phyloP scores from a whole-genome alignment of 2,113 vertebrate species.

The Geococcyx californianus region DNA sequence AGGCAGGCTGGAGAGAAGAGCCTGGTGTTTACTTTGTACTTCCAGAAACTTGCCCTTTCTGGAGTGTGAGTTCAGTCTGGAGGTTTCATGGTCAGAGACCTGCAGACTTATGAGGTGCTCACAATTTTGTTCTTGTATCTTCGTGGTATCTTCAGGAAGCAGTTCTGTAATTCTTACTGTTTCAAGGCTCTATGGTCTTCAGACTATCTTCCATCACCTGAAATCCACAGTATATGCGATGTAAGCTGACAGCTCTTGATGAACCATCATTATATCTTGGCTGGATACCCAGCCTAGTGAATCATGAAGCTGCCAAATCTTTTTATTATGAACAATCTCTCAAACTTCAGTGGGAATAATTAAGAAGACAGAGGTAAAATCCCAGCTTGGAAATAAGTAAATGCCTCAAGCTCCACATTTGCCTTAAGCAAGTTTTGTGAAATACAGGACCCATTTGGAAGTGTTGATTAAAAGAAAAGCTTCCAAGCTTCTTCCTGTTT shows the following conservation, averaged over 20 bases:
- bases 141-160: neutral
- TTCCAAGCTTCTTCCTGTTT: neutral
- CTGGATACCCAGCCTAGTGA: constrained; percentile 47
- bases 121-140: neutral
- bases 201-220: neutral
- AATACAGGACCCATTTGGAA: neutral
- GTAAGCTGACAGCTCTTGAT: constrained; percentile 43
- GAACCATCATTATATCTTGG: constrained; percentile 62
- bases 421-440: neutral
- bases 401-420: neutral
- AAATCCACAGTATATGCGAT: neutral
- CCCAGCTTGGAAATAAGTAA: neutral
- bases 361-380: constrained; percentile 26
- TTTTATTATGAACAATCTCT: constrained; percentile 32
- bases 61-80: neutral
- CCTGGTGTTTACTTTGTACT: neutral
- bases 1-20: accelerated
- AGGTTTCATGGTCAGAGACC: neutral
- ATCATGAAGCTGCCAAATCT: constrained; percentile 54
- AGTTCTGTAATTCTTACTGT: neutral
- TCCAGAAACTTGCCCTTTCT: neutral
- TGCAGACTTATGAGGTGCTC: neutral
- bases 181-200: neutral
- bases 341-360: constrained; percentile 24
- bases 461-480: neutral